Conservation (phyloP, 2,113 vertebrate genomes). For the Hylia prasina region DNA sequence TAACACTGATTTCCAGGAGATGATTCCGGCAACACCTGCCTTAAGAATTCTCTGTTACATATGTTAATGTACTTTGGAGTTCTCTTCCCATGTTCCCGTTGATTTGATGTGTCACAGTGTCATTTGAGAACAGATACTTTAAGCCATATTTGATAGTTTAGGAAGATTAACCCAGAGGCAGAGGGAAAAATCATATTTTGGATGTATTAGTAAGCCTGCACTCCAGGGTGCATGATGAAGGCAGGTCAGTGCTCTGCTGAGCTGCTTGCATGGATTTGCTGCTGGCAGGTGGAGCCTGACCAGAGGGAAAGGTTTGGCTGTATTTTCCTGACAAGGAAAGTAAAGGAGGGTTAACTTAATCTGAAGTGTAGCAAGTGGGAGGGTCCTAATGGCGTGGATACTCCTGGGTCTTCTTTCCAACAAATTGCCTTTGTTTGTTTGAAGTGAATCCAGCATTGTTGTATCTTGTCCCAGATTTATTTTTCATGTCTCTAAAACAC, state of each 20-base stretch:
- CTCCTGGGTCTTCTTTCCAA: neutral
- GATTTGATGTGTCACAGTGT: neutral
- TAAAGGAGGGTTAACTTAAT: neutral
- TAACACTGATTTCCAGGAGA: slow-evolving; percentile 13
- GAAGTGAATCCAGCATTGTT: neutral
- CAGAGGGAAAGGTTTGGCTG: neutral
- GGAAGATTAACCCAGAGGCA: neutral
- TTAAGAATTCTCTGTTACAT: slow-evolving; percentile 46
- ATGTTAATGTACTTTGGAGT: neutral
- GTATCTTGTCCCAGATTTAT: neutral
- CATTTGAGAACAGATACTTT: neutral
- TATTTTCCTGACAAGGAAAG: neutral
- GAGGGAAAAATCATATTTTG: neutral
- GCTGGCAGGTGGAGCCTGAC: neutral
- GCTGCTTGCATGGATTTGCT: neutral
- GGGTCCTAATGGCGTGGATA: neutral
- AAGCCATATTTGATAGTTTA: slow-evolving; percentile 30
- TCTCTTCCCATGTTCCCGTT: neutral
- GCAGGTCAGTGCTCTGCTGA: neutral
- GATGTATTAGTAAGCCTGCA: neutral
- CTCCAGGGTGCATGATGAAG: neutral
- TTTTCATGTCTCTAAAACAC: neutral
- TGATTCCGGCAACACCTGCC: neutral
- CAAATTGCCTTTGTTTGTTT: neutral
- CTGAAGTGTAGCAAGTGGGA: neutral